Evolutionary conservation across 2,113 vertebrate species (phyloP), one percentile per base, ranked within the genome.

Genomic region (Ellobius talpinus): DNA sequence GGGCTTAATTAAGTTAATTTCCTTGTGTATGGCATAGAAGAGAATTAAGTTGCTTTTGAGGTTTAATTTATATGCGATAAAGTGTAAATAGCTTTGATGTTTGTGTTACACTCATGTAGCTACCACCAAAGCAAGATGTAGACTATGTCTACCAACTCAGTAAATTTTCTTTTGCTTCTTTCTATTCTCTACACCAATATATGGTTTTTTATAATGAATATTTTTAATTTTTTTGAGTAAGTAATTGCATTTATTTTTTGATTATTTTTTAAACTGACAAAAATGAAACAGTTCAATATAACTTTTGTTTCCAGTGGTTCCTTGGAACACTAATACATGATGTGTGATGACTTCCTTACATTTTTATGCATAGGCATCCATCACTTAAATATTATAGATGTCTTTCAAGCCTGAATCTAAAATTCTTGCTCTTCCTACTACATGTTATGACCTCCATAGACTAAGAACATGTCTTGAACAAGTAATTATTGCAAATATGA

Each of bases 241-340:
- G n/a, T 29, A 12, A 63, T 42, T 63, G n/a, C n/a, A 84, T 84
- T 84, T 63, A 17, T 42, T 84, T 63, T 61, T 85, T 84, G 33
- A 7, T 42, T 94, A 42, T 87, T 94, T 39, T 95, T 58, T 82
- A 50, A 94, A 87, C 42, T 78, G 66, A 58, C 72, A 88, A 91
- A 84, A 81, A 87, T 47, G 39, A 95, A 78, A 55, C 72, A 78
- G 11, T 73, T 88, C 61, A 81, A 42, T 87, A 45, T 72, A 87
- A 47, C 79, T 93, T 21, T 26, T 87, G 42, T 84, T 68, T 42
- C 29, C 68, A 76, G 82, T n/a, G 72, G 26, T 26, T 50, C 76
- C 24, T 89, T 85, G 73, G 1, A 96, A 19, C 50, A 76, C 29
- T 87, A 76, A 63, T 72, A 33, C 42, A 39, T 79, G 85, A 14